These are phyloP conservation scores for Hypothenemus hampei DNA, from an alignment of 1,140 invertebrate genomes.

Conservation along the genomic window DNA sequence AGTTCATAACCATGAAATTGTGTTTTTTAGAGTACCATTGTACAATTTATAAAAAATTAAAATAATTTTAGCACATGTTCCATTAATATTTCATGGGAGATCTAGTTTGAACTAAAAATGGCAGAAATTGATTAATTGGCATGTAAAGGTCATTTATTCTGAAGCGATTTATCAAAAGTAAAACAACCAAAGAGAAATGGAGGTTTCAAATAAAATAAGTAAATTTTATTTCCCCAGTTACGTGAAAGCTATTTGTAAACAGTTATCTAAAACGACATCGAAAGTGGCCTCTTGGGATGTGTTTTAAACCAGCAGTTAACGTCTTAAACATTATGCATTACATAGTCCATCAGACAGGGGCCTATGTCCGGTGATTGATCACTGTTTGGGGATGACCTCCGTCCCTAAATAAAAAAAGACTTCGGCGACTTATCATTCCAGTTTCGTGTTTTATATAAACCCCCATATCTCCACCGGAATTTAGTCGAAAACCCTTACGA, in stretches of 20 bases:
- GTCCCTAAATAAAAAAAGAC: slow-evolving; percentile 37
- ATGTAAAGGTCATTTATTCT: slow-evolving; percentile 16
- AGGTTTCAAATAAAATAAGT: slow-evolving; percentile 25
- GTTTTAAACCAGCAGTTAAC: slow-evolving; percentile 45
- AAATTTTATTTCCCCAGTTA: slow-evolving; percentile 27
- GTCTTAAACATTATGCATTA: slow-evolving; percentile 46
- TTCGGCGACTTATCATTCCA: slow-evolving; percentile 36
- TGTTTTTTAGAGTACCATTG: too few relatives aligned
- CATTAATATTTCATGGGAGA: too few relatives aligned
- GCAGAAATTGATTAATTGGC: too few relatives aligned
- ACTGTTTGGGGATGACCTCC: slow-evolving; percentile 34
- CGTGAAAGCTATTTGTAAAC: slow-evolving; percentile 31
- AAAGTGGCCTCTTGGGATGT: slow-evolving; percentile 40
- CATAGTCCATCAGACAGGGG: slow-evolving; percentile 41
- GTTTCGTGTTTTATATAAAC: slow-evolving; percentile 38
- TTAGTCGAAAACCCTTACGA: slow-evolving; percentile 27
- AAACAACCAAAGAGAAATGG: slow-evolving; percentile 17
- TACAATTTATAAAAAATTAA: too few relatives aligned
- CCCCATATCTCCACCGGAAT: slow-evolving; percentile 10
- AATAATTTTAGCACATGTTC: too few relatives aligned
- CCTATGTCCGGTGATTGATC: slow-evolving; percentile 43
- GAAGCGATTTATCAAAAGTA: slow-evolving; percentile 13
- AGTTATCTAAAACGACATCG: slow-evolving; percentile 33
- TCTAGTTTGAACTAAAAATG: too few relatives aligned
- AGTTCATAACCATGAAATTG: too few relatives aligned